Evolutionary conservation across 2,888 invertebrate genomes (phyloP), one percentile per base, ranked within the genome.

Genomic region (Drosophila pseudotalamancana): DNA sequence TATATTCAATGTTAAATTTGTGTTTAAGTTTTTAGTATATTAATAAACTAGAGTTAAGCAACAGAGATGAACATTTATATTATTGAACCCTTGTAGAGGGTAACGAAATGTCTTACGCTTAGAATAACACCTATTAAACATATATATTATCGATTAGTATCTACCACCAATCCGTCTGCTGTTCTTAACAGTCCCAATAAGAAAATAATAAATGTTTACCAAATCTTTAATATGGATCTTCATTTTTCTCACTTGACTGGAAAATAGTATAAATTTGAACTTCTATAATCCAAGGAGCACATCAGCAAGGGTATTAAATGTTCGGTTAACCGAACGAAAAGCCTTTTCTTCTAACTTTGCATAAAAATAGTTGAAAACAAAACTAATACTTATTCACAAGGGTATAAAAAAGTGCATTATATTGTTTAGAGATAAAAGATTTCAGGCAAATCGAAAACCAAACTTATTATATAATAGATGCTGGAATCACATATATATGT

Each of bases 341-440:
- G n/a, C n/a, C n/a, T n/a, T n/a, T n/a, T n/a, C n/a, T n/a, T n/a
- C n/a, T n/a, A n/a, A n/a, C n/a, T n/a, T n/a, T n/a, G n/a, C n/a
- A 14, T 37, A 35, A 35, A 34, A 14, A 16, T 11, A 16, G 8
- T 16, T 23, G 6, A 8, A 32, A 29, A 18, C 11, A 8, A 21
- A 8, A 19, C n/a, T 29, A 19, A 31, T 45, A 68, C 45, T 73
- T 68, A 40, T 72, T 59, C 19, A 18, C 11, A 64, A 31, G 23
- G 19, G 6, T 43, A 66, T 48, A 21, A 19, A n/a, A 35, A 73
- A 65, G 45, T 55, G 69, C 35, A 73, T 73, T 70, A 54, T 46
- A 37, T 34, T 50, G 48, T 29, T 60, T 0, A 71, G 11, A 35
- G 16, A 29, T n/a, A 45, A 19, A 25, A 9, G 18, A n/a, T 1